phyloP scores from a whole-genome alignment of 2,888 invertebrate species.

The Hirtodrosophila histrioides region DNA sequence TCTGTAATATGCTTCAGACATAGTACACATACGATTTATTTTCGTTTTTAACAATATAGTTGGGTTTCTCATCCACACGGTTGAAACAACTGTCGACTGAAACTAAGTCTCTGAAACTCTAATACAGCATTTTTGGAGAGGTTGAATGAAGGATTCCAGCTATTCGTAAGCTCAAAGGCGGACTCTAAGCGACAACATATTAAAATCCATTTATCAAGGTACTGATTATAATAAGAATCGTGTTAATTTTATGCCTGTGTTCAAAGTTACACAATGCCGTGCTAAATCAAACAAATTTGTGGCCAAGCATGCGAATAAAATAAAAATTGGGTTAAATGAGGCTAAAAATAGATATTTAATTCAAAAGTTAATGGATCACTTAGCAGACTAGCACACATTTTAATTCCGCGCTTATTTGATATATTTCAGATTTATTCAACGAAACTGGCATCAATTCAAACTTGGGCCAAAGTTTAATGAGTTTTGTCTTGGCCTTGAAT shows the following conservation, averaged over 20 bases:
- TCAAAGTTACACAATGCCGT: too few species aligned
- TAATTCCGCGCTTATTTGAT: neutral
- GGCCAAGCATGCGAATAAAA: constrained; percentile 7
- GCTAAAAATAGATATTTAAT: constrained; percentile 28
- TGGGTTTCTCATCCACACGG: neutral
- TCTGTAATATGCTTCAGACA: too few species aligned
- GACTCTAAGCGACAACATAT: too few species aligned
- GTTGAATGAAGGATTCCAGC: too few species aligned
- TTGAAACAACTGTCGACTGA: too few species aligned
- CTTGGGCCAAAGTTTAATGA: constrained; percentile 55
- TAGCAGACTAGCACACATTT: neutral
- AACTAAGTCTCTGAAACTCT: too few species aligned
- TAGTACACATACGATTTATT: too few species aligned
- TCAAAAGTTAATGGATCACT: constrained; percentile 4
- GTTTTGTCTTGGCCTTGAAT: constrained; percentile 18
- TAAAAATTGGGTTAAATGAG: constrained; percentile 30
- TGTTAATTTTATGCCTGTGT: too few species aligned
- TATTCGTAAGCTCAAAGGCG: too few species aligned
- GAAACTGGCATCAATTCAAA: constrained; percentile 19
- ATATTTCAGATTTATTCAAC: constrained; percentile 2
- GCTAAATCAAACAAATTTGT: neutral
- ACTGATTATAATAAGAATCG: too few species aligned
- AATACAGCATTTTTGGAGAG: too few species aligned
- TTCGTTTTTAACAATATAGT: neutral
- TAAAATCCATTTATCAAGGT: too few species aligned